A percentile compares a stretch with the other conserved stretches of the same genome.
phyloP scores from a whole-genome alignment of 1,140 invertebrate species.

The Cryptotermes secundus region DNA sequence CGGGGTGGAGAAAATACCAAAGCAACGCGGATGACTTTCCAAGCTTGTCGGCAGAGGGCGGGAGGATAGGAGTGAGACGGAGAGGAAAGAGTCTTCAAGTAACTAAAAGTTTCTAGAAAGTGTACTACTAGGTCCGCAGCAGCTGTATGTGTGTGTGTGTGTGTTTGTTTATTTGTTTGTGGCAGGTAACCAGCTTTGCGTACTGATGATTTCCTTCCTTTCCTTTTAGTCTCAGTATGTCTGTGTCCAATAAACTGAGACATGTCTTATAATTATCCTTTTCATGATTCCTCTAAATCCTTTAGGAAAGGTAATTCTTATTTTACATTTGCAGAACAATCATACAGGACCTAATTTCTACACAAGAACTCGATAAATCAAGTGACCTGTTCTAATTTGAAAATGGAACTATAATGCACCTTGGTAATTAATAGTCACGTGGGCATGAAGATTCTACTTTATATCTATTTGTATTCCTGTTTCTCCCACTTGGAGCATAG shows the following conservation, averaged over 20 bases:
- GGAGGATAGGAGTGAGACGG: not conserved
- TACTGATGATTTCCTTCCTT: not conserved
- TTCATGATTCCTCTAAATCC: not conserved
- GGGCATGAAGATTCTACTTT: too few relatives aligned
- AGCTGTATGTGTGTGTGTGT: not conserved
- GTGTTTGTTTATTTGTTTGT: too few relatives aligned
- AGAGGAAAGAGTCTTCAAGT: not conserved
- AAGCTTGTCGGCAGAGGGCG: not conserved
- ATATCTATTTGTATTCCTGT: too few relatives aligned
- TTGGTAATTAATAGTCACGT: too few relatives aligned
- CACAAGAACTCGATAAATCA: too few relatives aligned
- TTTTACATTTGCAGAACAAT: too few relatives aligned
- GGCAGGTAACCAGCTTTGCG: not conserved
- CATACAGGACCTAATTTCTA: too few relatives aligned
- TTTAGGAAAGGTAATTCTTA: too few relatives aligned
- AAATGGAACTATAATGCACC: too few relatives aligned
- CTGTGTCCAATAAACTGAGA: not conserved
- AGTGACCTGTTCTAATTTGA: too few relatives aligned
- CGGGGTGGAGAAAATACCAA: conserved; percentile 27
- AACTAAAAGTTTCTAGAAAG: conserved; percentile 21
- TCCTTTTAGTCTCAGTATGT: not conserved
- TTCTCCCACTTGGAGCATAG: too few relatives aligned
- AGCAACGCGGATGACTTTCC: conserved; percentile 21
- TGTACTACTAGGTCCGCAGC: not conserved
- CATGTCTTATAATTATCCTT: not conserved